Evolutionary conservation across 2,888 invertebrate species (phyloP), one percentile per base, ranked within the genome.

Genomic region (Ectemnius cavifrons): DNA sequence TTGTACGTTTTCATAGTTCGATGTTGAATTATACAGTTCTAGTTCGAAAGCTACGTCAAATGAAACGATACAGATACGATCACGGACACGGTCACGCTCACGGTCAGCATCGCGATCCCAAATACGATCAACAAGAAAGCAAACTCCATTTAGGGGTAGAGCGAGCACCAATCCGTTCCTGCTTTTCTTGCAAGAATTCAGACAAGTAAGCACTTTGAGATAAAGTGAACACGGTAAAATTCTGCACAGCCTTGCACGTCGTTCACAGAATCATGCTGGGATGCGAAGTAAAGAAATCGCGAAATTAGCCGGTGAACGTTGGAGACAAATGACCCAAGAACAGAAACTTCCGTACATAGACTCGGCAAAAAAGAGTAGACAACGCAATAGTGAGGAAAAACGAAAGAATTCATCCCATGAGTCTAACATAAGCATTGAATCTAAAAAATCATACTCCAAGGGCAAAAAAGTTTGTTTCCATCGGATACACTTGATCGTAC

Each of bases 131-230:
- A 52, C 14, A 52, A 52, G 58, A 20, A 52, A 52, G n/a, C 52
- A 52, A 6, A 52, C n/a, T 13, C 16, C n/a, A 8, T 37, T 37
- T 37, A 37, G 8, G 37, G 37, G 37, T 49, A 62, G 87, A 86
- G 84, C 75, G 61, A 89, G 86, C 65, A 71, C 85, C 3, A 89
- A 89, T 77, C 84, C 89, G 20, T 89, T 88, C 66, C 52, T 89
- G n/a, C 89, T 89, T 76, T 89, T 88, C 71, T 77, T 88, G 63
- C 84, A 85, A 67, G 85, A 88, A 60, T 88, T 85, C 52, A 82
- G 85, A 37, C 68, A 84, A 83, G 89, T 89, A 77, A 60, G 37
- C 46, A 11, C 0, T 47, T 0, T 37, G n/a, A 16, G 47, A 62
- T 56, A 66, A 57, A n/a, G 37, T 47, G 0, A 13, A n/a, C 0